Conservation (phyloP, 2,113 vertebrate genomes). For the Erythrolamprus reginae region DNA sequence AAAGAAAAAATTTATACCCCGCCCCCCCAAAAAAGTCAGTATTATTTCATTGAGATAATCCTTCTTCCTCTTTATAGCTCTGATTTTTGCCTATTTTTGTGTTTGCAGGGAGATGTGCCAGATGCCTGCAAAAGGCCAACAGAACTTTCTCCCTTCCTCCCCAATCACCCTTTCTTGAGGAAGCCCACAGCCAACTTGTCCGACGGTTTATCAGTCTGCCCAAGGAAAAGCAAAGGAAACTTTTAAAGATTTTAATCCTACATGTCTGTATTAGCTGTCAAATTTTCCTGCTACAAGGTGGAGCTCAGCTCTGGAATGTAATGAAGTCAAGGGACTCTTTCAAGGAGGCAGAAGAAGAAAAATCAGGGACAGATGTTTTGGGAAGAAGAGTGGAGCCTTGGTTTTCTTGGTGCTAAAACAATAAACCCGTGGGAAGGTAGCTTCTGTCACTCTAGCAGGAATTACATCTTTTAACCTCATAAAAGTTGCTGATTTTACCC, state of each 20-base stretch:
- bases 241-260: too few relatives aligned
- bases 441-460: neutral
- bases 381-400: neutral
- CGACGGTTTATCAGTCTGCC: neutral
- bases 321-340: neutral
- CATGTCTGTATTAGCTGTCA: neutral
- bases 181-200: neutral
- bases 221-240: neutral
- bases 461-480: neutral
- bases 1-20: too few relatives aligned
- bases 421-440: neutral
- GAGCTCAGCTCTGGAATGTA: neutral
- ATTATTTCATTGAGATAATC: neutral
- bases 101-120: conserved; percentile 70
- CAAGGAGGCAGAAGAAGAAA: neutral
- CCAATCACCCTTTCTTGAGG: neutral
- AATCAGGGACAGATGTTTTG: neutral
- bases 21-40: too few relatives aligned
- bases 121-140: conserved; percentile 42
- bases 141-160: neutral
- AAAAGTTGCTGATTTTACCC: neutral
- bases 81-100: neutral
- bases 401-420: neutral
- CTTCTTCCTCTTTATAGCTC: neutral
- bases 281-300: neutral